phyloP scores from a whole-genome alignment of 2,888 invertebrate genomes.

The Argyra leucocephala region DNA sequence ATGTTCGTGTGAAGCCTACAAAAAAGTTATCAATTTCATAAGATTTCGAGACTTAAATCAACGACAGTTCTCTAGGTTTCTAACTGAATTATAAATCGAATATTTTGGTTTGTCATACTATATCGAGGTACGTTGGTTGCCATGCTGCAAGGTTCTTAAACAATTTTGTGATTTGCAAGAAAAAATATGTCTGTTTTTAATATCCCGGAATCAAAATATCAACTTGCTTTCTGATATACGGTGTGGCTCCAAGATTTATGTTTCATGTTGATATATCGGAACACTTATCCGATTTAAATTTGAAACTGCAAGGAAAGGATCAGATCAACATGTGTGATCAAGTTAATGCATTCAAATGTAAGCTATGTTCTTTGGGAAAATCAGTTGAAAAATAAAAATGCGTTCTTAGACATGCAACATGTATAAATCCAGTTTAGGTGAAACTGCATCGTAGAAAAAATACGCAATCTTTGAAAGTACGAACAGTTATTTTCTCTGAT shows the following conservation, averaged over 20 bases:
- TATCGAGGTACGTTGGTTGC: conserved; percentile 26
- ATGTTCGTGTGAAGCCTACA: too few species aligned
- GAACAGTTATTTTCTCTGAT: conserved; percentile 19
- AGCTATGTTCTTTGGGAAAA: too few species aligned
- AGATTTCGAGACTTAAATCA: conserved; percentile 19
- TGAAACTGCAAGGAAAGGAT: conserved; percentile 22
- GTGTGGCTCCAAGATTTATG: conserved; percentile 18
- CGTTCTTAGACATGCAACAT: conserved; percentile 21
- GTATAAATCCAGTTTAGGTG: conserved; percentile 18
- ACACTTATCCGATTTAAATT: conserved; percentile 21
- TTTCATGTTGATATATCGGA: conserved; percentile 19
- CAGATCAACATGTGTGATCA: conserved; percentile 24
- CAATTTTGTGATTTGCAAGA: conserved; percentile 23
- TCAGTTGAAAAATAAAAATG: conserved; percentile 18
- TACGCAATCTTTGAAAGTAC: conserved; percentile 20
- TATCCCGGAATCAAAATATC: conserved; percentile 15
- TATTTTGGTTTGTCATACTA: conserved; percentile 26
- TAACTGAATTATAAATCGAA: conserved; percentile 26
- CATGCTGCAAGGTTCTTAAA: conserved; percentile 26
- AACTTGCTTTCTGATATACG: conserved; percentile 16
- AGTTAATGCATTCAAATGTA: conserved; percentile 25
- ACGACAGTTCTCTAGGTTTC: conserved; percentile 20
- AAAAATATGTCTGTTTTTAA: conserved; percentile 19
- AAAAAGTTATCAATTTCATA: conserved; percentile 13
- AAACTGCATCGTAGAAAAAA: conserved; percentile 20